Conservation (phyloP, 2,113 vertebrate genomes). For the Ophthalmolycus amberensis region DNA sequence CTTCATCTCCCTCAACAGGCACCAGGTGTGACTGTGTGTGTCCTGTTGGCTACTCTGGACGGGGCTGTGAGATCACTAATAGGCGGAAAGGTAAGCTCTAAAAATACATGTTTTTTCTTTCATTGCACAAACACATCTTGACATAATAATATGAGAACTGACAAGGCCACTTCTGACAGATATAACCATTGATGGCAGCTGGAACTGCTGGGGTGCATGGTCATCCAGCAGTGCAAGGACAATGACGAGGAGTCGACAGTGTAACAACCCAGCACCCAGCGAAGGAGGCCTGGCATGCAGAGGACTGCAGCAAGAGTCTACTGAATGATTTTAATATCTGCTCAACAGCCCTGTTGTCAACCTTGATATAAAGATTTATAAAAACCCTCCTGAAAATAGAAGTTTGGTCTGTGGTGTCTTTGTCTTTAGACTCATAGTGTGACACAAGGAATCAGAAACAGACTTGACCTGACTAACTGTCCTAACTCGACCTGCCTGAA, state of each 20-base stretch:
- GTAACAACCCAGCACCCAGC: constrained; percentile 87
- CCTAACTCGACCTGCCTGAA: background rate
- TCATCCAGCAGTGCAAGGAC: constrained; percentile 81
- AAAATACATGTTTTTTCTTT: background rate
- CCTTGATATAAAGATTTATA: background rate
- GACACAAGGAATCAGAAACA: background rate
- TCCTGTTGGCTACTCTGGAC: constrained; percentile 85
- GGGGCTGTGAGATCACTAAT: constrained; percentile 86
- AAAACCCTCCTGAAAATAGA: background rate
- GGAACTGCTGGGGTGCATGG: constrained; percentile 94
- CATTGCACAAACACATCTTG: background rate
- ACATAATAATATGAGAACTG: background rate
- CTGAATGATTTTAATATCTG: constrained; percentile 75
- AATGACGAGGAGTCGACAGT: constrained; percentile 85
- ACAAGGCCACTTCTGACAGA: constrained; percentile 69
- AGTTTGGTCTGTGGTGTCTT: constrained; percentile 1
- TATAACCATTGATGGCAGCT: constrained; percentile 84
- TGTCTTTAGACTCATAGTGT: background rate
- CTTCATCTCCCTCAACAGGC: constrained; percentile 76
- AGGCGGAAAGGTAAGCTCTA: constrained; percentile 78
- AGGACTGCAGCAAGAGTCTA: constrained; percentile 83
- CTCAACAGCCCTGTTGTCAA: background rate
- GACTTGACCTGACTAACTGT: background rate
- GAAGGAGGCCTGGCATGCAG: constrained; percentile 81
- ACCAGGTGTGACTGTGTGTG: constrained; percentile 90